A percentile compares a stretch with the other conserved stretches of the same genome.
Evolutionary conservation across 1,140 invertebrate genomes (phyloP).

Genomic region (Vanessa tameamea): DNA sequence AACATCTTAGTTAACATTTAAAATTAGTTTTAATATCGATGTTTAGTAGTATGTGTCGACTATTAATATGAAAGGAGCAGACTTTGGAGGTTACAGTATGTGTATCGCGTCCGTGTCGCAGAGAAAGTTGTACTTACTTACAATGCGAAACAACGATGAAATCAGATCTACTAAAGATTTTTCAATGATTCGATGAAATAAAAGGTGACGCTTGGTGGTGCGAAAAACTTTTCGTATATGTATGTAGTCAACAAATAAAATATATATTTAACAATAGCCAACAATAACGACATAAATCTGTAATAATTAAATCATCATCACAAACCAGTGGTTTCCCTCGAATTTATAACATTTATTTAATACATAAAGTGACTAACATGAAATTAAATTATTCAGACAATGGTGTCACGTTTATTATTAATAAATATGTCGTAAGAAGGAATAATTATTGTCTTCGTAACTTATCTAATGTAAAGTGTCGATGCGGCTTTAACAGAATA

Average conservation of each 20-base stretch:
- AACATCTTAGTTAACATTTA: too few species aligned
- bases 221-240: too few species aligned
- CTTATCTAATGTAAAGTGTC: not conserved
- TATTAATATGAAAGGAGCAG: constrained; percentile 4
- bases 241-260: too few species aligned
- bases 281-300: too few species aligned
- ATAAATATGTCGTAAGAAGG: not conserved
- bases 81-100: constrained; percentile 6
- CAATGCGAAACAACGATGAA: constrained; percentile 20
- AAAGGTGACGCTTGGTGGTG: too few species aligned
- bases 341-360: not conserved
- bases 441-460: not conserved
- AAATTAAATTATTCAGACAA: not conserved
- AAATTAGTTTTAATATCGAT: too few species aligned
- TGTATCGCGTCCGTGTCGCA: constrained; percentile 14
- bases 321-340: not conserved
- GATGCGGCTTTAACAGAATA: not conserved
- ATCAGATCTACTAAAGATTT: constrained; percentile 7
- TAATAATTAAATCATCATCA: not conserved
- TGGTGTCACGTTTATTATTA: not conserved
- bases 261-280: not conserved
- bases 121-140: constrained; percentile 19
- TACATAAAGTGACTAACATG: not conserved
- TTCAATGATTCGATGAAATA: not conserved
- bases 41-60: not conserved